phyloP scores from a whole-genome alignment of 2,888 invertebrate species.

The Hermaeophaga mercurialis region DNA sequence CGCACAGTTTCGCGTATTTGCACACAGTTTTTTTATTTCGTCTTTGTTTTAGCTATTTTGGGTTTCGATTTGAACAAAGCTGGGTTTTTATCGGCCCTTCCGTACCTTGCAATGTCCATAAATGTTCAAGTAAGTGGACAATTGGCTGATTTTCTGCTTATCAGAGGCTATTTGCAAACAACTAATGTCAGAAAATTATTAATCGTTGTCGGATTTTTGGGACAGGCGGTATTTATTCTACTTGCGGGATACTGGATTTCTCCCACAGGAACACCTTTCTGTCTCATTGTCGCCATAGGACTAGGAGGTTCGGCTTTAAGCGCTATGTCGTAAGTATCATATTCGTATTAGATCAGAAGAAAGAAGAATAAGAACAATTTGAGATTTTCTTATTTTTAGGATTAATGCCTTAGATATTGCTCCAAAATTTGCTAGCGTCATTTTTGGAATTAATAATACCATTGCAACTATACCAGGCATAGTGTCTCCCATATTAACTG shows the following conservation, averaged over 20 bases:
- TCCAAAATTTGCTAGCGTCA: constrained; percentile 79
- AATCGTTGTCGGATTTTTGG: constrained; percentile 73
- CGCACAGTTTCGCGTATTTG: no score
- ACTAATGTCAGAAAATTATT: constrained; percentile 72
- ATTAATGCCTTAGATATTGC: constrained; percentile 71
- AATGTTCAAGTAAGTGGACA: constrained; percentile 80
- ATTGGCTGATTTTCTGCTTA: constrained; percentile 79
- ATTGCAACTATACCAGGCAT: constrained; percentile 82
- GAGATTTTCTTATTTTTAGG: background rate
- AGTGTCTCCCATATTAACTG: constrained; percentile 69
- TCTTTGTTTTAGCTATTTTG: constrained; percentile 65
- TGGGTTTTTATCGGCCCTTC: constrained; percentile 83
- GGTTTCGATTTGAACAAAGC: constrained; percentile 76
- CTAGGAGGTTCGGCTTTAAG: constrained; percentile 1
- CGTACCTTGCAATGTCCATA: constrained; percentile 86
- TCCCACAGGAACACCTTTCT: background rate
- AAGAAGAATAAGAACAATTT: background rate
- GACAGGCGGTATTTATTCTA: constrained; percentile 54
- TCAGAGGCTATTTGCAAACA: constrained; percentile 67
- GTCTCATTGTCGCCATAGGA: constrained; percentile 6
- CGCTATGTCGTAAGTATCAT: constrained; percentile 1
- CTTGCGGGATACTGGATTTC: constrained; percentile 35
- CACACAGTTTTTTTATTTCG: no score
- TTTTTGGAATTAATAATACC: constrained; percentile 81
- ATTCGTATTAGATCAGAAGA: background rate